Conservation (phyloP, 2,888 invertebrate species). For the Tubulanus polymorphus region DNA sequence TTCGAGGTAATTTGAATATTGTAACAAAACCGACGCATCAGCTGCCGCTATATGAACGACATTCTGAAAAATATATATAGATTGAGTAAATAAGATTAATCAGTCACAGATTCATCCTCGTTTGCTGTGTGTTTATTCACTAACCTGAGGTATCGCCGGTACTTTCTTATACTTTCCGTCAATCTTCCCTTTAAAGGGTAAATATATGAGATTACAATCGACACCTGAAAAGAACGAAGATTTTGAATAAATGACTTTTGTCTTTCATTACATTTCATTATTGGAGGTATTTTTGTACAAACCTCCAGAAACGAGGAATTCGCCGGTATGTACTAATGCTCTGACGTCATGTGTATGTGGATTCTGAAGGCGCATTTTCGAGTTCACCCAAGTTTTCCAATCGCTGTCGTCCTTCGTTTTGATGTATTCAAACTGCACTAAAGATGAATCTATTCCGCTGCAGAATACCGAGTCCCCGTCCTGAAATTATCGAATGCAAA, state of each 20-base stretch:
- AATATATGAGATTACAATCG: constrained; percentile 22
- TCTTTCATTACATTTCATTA: too few species aligned
- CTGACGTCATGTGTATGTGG: constrained; percentile 89
- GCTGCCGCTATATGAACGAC: constrained; percentile 41
- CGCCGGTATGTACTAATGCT: constrained; percentile 63
- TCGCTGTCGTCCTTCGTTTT: constrained; percentile 62
- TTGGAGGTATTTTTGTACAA: too few species aligned
- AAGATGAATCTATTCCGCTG: constrained; percentile 68
- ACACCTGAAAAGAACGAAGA: constrained; percentile 20
- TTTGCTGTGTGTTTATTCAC: constrained; percentile 1
- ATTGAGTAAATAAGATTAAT: too few species aligned
- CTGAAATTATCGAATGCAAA: constrained; percentile 29
- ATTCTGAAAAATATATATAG: constrained; percentile 20
- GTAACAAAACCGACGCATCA: constrained; percentile 48
- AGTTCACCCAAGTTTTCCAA: constrained; percentile 70
- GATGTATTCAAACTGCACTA: constrained; percentile 63
- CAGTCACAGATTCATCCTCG: too few species aligned
- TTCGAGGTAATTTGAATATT: constrained; percentile 50
- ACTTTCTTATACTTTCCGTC: constrained; percentile 15
- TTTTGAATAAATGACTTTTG: not conserved
- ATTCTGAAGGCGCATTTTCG: constrained; percentile 70
- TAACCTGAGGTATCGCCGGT: constrained; percentile 22
- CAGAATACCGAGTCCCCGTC: constrained; percentile 39
- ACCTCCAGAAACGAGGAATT: constrained; percentile 73
- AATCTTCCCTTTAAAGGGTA: constrained; percentile 9